Evolutionary conservation across 2,888 invertebrate species (phyloP), one percentile per base, ranked within the genome.

Genomic region (Napeogenes inachia): DNA sequence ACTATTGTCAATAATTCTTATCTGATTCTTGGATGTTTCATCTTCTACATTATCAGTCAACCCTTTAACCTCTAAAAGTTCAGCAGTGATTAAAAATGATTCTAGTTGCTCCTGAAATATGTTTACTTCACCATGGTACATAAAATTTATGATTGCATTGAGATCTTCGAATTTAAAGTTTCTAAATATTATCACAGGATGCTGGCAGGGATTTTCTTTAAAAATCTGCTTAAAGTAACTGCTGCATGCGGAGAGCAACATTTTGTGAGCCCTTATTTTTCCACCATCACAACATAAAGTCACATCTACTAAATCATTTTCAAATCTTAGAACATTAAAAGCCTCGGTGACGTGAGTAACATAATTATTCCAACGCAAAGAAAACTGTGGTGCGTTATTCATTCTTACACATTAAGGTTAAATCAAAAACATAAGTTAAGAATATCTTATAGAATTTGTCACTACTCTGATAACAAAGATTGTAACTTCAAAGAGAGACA

Each of bases 361-460:
- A 81, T 96, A 96, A 87, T 96, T 96, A 83, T 96, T 96, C 97
- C 97, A 97, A 70, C 95, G 94, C 72, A 97, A 89, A 69, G 96
- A 95, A 87, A 95, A 97, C 79, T 96, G 96, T 80, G 95, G 94
- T 80, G 93, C 93, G 84, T 93, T 89, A 86, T 87, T 89, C 89
- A 89, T 90, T 79, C 72, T 78, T 72, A 60, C 58, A 56, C 50
- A 50, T 50, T 50, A 50, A 50, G 50, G 50, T 50, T 50, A 50
- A 50, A 50, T 50, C 30, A 30, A 50, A 50, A 50, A 30, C 50
- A 50, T 50, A 50, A 30, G 50, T 50, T 30, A 50, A 30, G 21
- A 50, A 30, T 13, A 13, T 50, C 30, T 30, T 30, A 50, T 50
- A 8, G 30, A 30, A 50, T 50, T 50, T 30, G 21, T 30, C 21